Conservation (phyloP, 2,888 invertebrate species). For the Oasisia sp. region DNA sequence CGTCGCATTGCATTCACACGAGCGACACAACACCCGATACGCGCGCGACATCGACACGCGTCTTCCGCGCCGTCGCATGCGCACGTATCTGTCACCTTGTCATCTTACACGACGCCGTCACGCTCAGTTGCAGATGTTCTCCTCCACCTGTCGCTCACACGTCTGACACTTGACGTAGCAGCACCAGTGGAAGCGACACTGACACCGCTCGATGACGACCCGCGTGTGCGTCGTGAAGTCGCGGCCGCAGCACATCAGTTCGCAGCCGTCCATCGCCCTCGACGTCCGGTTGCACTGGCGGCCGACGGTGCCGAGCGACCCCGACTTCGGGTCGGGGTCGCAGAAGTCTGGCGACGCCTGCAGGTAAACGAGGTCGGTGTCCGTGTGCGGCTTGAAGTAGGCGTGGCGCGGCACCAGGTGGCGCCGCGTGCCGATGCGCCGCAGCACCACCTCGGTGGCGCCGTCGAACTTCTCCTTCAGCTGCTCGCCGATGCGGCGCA, state of each 20-base stretch:
- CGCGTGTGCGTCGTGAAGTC: slow-evolving; percentile 88
- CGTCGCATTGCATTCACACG: neutral
- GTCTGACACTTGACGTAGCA: slow-evolving; percentile 92
- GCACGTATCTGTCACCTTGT: too few relatives aligned
- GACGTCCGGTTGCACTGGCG: slow-evolving; percentile 75
- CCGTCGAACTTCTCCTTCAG: slow-evolving; percentile 92
- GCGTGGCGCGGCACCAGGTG: slow-evolving; percentile 55
- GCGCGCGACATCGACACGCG: neutral
- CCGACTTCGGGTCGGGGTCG: slow-evolving; percentile 69
- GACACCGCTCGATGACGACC: slow-evolving; percentile 76
- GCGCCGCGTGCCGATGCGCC: slow-evolving; percentile 55
- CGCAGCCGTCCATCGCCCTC: slow-evolving; percentile 88
- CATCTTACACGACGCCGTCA: neutral
- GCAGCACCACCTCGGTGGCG: slow-evolving; percentile 79
- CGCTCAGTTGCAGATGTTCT: slow-evolving; percentile 76
- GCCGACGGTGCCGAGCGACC: slow-evolving; percentile 74
- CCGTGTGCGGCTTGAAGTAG: slow-evolving; percentile 83
- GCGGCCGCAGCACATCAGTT: slow-evolving; percentile 89
- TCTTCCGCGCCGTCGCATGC: neutral
- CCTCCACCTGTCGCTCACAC: slow-evolving; percentile 80
- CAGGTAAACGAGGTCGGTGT: slow-evolving; percentile 90
- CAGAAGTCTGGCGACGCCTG: slow-evolving; percentile 98
- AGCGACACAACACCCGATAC: neutral
- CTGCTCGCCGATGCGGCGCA: slow-evolving; percentile 89
- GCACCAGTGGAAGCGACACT: slow-evolving; percentile 86